Percentiles rank a stretch among this genome's conserved stretches.
These are phyloP conservation scores for Microctonus hyperodae DNA, from an alignment of 2,888 invertebrate genomes.

Conservation along the genomic window DNA sequence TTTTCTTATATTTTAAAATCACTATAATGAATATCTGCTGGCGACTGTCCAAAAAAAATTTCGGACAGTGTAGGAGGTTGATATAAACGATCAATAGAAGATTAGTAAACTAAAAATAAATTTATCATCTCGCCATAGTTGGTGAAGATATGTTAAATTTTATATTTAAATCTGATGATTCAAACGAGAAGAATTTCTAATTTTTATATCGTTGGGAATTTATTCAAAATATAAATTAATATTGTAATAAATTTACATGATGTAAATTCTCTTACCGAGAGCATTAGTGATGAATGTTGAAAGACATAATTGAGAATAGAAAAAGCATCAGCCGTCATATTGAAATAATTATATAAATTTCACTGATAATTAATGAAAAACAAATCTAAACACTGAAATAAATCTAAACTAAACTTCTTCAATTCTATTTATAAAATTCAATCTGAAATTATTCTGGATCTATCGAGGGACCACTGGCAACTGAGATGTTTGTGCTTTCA, in stretches of 20 bases:
- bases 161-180: not conserved
- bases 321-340: conserved; percentile 43
- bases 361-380: not conserved
- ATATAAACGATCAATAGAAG: not conserved
- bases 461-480: not conserved
- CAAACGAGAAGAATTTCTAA: not conserved
- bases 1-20: not conserved
- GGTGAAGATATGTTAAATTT: not conserved
- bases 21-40: not conserved
- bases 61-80: not conserved
- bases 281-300: conserved; percentile 57
- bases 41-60: not conserved
- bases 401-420: not conserved
- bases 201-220: not conserved
- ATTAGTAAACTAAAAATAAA: conserved; percentile 3
- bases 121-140: not conserved
- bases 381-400: not conserved
- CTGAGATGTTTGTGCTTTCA: conserved; percentile 18
- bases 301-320: conserved; percentile 56
- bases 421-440: not conserved
- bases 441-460: not conserved
- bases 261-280: conserved; percentile 52
- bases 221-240: not conserved
- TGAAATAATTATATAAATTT: not conserved
- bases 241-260: not conserved